Evolutionary conservation across 2,113 vertebrate species (phyloP).

Genomic region (Pelusios castaneus): DNA sequence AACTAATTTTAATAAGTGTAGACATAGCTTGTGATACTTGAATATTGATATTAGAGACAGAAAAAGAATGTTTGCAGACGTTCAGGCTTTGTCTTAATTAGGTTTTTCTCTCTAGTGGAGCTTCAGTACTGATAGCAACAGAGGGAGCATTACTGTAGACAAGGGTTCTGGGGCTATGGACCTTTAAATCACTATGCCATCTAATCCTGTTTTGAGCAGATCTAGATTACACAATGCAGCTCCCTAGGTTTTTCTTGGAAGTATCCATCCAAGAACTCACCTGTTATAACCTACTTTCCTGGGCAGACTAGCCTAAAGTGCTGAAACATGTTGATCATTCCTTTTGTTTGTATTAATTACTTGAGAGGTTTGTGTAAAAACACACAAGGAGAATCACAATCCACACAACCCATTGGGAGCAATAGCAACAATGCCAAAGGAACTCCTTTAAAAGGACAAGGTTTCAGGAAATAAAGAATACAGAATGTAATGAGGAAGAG

Average conservation of each 20-base stretch:
- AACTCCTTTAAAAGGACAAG: neutral
- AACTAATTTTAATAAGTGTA: too few relatives aligned
- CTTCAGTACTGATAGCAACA: neutral
- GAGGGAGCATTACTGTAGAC: neutral
- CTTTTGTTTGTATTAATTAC: too few relatives aligned
- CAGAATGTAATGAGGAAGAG: neutral
- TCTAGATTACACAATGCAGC: neutral
- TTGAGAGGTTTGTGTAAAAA: neutral
- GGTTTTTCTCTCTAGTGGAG: neutral
- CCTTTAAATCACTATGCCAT: neutral
- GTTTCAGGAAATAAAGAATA: neutral
- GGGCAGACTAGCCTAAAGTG: neutral
- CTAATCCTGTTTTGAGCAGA: neutral
- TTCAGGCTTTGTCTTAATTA: neutral
- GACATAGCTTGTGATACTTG: neutral
- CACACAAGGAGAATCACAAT: neutral
- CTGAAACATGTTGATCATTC: neutral
- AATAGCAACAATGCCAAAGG: neutral
- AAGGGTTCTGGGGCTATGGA: accelerated
- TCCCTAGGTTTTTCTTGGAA: neutral
- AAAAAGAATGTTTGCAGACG: neutral
- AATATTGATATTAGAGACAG: neutral
- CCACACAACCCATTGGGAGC: neutral
- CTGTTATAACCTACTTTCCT: neutral
- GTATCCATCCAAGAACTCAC: neutral